These are phyloP conservation scores for Tympanuchus pallidicinctus DNA, from an alignment of 2,113 vertebrate genomes.

Conservation along the genomic window DNA sequence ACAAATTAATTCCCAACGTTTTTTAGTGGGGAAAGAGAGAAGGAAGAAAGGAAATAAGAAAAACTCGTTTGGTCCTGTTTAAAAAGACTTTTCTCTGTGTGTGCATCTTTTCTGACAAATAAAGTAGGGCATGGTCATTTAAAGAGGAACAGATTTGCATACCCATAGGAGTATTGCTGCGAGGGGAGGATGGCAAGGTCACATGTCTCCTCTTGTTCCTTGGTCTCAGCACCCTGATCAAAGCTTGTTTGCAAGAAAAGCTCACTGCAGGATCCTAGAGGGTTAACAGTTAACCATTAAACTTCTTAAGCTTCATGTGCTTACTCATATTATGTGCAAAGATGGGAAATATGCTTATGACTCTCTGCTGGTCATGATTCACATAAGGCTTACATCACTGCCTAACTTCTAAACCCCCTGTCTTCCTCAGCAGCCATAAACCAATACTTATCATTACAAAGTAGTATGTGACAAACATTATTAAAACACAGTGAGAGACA, in stretches of 20 bases:
- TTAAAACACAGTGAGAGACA: not conserved
- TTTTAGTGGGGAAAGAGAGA: not conserved
- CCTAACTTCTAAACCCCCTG: not conserved
- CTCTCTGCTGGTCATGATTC: not conserved
- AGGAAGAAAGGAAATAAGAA: not conserved
- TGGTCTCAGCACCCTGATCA: constrained; percentile 95
- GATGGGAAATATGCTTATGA: not conserved
- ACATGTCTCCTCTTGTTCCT: constrained; percentile 96
- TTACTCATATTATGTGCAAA: not conserved
- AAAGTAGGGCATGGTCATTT: not conserved
- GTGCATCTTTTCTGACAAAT: not conserved
- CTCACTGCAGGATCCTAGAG: constrained; percentile 94
- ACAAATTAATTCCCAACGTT: not conserved
- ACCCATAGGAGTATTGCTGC: constrained; percentile 99
- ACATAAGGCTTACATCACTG: not conserved
- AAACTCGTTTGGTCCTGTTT: not conserved
- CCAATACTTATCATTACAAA: not conserved
- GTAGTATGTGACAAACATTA: not conserved
- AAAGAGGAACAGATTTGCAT: constrained; percentile 17
- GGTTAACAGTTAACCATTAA: not conserved
- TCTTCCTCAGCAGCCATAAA: not conserved
- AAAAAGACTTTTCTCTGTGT: not conserved
- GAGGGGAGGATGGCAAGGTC: constrained; percentile 95
- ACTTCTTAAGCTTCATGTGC: not conserved
- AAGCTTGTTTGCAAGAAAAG: constrained; percentile 98